Base-by-base conservation (phyloP, 2,113 vertebrate species). In the Vulpes vulpes region DNA sequence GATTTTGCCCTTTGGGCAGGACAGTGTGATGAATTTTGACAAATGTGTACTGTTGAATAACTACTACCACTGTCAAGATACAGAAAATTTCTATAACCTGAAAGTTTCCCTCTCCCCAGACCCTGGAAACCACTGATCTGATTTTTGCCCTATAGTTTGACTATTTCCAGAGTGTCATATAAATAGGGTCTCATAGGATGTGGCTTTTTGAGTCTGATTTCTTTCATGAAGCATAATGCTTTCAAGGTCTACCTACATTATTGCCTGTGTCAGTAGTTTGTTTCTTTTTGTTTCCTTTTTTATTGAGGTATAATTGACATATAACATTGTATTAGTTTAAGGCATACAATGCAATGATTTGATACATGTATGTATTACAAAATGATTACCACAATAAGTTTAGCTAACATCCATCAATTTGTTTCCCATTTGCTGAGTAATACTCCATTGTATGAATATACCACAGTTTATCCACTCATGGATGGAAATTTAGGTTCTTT, bases 11-110 rank as follows among this genome's bases (percentile, higher is more conserved):
- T 17, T 74, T 22, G 30, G 89, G 73, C 23, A 62, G 51, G 59
- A 83, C 4, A 85, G 20, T 81, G 60, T 86, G 79, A 92, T 94
- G 78, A 69, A 69, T 94, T 92, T 95, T 65, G 30, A 43, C 30
- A 94, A 85, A 92, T 57, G 3, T 62, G 20, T 86, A 30, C 53
- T 65, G 3, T 89, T 91, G 57, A 49, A 6, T 35, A 86, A 69
- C 19, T 23, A 60, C 51, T 53, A 85, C 8, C 38, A 43, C 51
- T 23, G 11, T 23, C 9, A 15, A 57, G 19, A 73, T 57, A 80
- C n/a, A 73, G n/a, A 86, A 19, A 84, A 35, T 89, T 86, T 73
- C 15, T 49, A 25, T 7, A 10, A 64, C 7, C 27, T 38, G 16
- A 51, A 20, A 2, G 8, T 82, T 76, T 91, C 17, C 16, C 1